Evolutionary conservation across 2,888 invertebrate species (phyloP).

Genomic region (Pachymerium ferrugineum): DNA sequence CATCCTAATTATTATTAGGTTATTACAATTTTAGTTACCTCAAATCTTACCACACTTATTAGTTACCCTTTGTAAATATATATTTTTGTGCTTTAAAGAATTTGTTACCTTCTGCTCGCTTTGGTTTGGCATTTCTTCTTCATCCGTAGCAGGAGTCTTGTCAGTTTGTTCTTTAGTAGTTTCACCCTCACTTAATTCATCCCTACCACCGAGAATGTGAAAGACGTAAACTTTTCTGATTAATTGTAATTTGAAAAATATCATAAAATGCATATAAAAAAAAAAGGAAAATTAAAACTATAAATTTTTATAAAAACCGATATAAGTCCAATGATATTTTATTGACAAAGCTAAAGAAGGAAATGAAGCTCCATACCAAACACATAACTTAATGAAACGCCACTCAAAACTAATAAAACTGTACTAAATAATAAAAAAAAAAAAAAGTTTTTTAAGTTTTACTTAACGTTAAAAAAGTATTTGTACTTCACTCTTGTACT

Average conservation of each 20-base stretch:
- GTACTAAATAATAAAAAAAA: neutral
- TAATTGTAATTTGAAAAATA: neutral
- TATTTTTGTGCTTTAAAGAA: neutral
- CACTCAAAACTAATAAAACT: no score
- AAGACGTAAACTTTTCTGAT: neutral
- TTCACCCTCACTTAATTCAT: neutral
- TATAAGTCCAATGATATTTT: no score
- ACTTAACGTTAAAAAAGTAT: neutral
- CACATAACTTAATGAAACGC: no score
- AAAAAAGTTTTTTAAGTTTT: neutral
- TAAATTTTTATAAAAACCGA: no score
- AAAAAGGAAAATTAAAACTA: neutral
- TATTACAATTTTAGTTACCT: no score
- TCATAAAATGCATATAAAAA: neutral
- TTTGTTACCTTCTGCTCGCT: neutral
- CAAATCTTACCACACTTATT: no score
- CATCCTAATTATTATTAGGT: no score
- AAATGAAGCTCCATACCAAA: no score
- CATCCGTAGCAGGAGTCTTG: neutral
- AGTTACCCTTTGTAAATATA: neutral
- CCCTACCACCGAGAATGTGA: conserved; percentile 21
- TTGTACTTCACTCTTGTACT: neutral
- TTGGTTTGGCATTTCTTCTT: neutral
- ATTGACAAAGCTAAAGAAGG: neutral
- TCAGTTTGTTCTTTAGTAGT: neutral